A percentile compares a stretch with the other conserved stretches of the same genome.
phyloP scores from a whole-genome alignment of 2,113 vertebrate genomes.

The Ictalurus punctatus region DNA sequence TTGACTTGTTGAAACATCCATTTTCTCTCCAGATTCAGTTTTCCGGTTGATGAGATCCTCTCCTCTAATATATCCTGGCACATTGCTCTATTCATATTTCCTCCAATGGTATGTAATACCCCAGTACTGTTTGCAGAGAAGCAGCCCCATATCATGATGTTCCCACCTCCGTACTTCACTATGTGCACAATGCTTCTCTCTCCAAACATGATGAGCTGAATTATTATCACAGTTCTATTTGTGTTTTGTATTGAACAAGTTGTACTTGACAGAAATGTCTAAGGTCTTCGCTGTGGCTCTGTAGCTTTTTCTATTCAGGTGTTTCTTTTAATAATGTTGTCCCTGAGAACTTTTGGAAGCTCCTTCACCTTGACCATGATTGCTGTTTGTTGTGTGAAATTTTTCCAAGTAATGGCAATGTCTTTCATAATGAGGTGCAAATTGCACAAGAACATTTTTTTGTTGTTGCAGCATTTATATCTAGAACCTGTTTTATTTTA shows the following conservation, averaged over 20 bases:
- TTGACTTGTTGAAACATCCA: conserved; percentile 2
- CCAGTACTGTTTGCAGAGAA: not conserved
- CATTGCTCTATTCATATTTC: not conserved
- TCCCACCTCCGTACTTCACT: not conserved
- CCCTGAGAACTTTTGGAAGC: not conserved
- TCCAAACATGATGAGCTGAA: not conserved
- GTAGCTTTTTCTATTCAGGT: not conserved
- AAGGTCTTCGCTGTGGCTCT: not conserved
- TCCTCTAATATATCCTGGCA: not conserved
- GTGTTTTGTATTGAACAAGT: not conserved
- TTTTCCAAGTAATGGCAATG: not conserved
- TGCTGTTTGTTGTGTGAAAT: not conserved
- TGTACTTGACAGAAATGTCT: not conserved
- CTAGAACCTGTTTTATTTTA: not conserved
- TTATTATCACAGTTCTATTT: not conserved
- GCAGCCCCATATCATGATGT: not conserved
- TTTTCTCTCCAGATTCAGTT: not conserved
- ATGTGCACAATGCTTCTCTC: not conserved
- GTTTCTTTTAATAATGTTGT: not conserved
- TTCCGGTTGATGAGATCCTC: not conserved
- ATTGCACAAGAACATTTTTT: not conserved
- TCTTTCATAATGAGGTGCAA: not conserved
- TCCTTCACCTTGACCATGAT: not conserved
- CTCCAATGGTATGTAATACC: not conserved
- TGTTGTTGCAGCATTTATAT: not conserved